Evolutionary conservation across 2,888 invertebrate genomes (phyloP), one percentile per base, ranked within the genome.

Genomic region (Phlogophora meticulosa): DNA sequence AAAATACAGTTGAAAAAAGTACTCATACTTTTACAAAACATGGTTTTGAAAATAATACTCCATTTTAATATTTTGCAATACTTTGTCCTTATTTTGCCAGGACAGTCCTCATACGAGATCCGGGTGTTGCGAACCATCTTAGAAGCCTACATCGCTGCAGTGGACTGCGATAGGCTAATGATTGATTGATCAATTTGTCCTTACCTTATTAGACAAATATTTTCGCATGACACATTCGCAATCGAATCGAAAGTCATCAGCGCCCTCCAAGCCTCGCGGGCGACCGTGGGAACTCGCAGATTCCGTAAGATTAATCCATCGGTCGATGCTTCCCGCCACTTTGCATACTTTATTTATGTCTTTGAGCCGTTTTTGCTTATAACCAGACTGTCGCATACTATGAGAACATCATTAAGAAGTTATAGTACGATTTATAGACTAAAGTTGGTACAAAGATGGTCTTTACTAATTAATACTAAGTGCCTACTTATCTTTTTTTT

Each of bases 241-340:
- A 60, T 67, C 83, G 75, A 64, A 58, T 68, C 82, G 80, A 74
- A 74, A 78, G 60, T 76, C 74, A 72, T 67, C 69, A 72, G 66
- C 55, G 49, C 80, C 61, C 51, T 76, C 61, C 64, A 79, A 78
- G 68, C 71, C 40, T 74, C 76, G 60, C 58, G 53, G 72, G 80
- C 48, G 71, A 83, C 81, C 91, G 91, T 91, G 91, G 89, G 91
- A 91, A 91, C 88, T 78, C 69, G 76, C 75, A 78, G 85, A 86
- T 88, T 87, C 90, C 80, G 81, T 82, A 83, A 85, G 87, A 89
- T 90, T 89, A 91, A 91, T 90, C 88, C 90, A 84, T 88, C 82
- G 87, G 82, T 72, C 84, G 85, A 80, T 82, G 85, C 84, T 85
- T 85, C 85, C 83, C 79, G 76, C 77, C 83, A 80, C 85, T 90